Evolutionary conservation across 2,888 invertebrate species (phyloP), one percentile per base, ranked within the genome.

Genomic region (Plemyria rubiginata): DNA sequence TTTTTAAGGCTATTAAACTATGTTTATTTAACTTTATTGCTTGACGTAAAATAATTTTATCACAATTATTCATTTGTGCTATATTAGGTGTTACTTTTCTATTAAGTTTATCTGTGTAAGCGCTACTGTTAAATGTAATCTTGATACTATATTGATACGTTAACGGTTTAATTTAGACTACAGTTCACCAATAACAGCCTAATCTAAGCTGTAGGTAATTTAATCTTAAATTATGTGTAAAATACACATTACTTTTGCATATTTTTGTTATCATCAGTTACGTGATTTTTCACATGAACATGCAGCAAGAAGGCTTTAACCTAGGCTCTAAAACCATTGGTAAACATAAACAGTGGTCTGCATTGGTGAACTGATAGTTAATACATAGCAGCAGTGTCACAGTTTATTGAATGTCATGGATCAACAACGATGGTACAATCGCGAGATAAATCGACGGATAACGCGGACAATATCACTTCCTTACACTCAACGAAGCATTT

Each of bases 41-140:
- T 65, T 65, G 53, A 36, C 40, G 55, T 49, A 57, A 51, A 57
- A 54, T 50, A 51, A 45, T 16, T 45, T 45, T 64, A 65, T 65
- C 65, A 65, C 65, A 61, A 57, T 46, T 15, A 51, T 45, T 38
- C 38, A 16, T 60, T 57, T 57, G 57, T 60, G 65, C 60, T 65
- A 57, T 56, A 8, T 52, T 53, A 49, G 32, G 22, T 22, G 60
- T 48, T 28, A 32, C n/a, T 36, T 43, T 40, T 38, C 11, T 40
- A 13, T 41, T 16, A 15, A 13, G 38, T 51, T 16, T 38, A 52
- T 52, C 40, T 40, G 22, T 52, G 40, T 13, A 40, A 58, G 58
- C 50, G 49, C 28, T 58, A 62, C 22, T 45, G 40, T 52, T 15
- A 5, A 45, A 54, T 53, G 12, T 53, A 22, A 29, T 16, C 22